Conservation (phyloP, 2,113 vertebrate species). For the Phaethornis superciliosus region DNA sequence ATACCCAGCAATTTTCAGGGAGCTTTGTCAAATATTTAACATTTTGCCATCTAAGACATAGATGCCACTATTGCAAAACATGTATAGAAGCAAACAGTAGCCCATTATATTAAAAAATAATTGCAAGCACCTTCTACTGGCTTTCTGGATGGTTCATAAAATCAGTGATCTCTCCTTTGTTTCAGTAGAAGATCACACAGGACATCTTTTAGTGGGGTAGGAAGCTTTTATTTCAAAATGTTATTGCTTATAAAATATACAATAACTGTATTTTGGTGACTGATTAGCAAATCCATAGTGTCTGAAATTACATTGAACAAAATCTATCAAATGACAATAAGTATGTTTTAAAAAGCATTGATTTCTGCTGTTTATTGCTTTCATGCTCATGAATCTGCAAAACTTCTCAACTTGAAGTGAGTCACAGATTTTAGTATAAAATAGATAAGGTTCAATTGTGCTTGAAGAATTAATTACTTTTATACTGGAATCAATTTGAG, state of each 20-base stretch:
- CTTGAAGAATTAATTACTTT: constrained; percentile 47
- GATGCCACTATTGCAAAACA: not conserved
- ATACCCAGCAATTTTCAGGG: not conserved
- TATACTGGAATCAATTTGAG: constrained; percentile 29
- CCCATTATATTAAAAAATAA: not conserved
- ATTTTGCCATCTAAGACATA: not conserved
- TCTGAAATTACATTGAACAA: not conserved
- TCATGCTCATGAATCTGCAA: not conserved
- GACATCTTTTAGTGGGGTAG: not conserved
- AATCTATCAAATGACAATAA: not conserved
- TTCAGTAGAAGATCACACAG: not conserved
- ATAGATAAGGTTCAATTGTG: constrained; percentile 6
- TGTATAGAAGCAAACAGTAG: not conserved
- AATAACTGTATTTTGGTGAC: not conserved
- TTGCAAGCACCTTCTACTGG: not conserved
- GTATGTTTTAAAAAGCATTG: not conserved
- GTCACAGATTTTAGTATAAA: constrained; percentile 27
- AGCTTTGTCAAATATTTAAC: not conserved
- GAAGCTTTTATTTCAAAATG: not conserved
- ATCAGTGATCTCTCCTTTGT: not conserved
- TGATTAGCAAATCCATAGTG: not conserved
- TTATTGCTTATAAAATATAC: not conserved
- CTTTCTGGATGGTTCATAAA: not conserved
- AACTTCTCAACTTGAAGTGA: constrained; percentile 29
- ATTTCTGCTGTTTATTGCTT: constrained; percentile 22